Evolutionary conservation across 1,140 invertebrate genomes (phyloP), one percentile per base, ranked within the genome.

Genomic region (Lepidurus packardi): DNA sequence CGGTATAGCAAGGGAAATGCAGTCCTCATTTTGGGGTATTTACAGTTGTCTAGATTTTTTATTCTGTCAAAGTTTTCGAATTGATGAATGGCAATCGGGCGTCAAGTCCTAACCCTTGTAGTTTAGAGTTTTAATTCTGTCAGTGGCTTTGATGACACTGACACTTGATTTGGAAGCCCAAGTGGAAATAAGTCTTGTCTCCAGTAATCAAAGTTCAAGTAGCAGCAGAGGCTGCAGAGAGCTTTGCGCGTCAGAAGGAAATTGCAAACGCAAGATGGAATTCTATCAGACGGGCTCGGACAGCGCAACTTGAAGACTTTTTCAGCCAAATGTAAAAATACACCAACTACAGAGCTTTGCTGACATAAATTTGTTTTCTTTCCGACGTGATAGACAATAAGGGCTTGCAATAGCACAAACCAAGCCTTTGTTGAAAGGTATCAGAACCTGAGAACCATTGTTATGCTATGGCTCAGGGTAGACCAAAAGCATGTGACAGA

Each of bases 171-270:
- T 65, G 53, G 53, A 1, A 16, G 21, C 16, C 53, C 53, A 21
- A 65, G 53, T 9, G 53, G 8, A 65, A 65, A 65, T 65, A 65
- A 21, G 21, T 65, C 53, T 65, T 65, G 13, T 65, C 53, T 13
- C 53, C 21, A 21, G 53, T 65, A 65, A 65, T 65, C 53, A 65
- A 65, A 65, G 53, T 21, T 65, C 53, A 16, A 65, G 53, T 8
- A 65, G 53, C 53, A 65, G 13, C 53, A 65, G 8, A 65, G 53
- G 21, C 8, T 13, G 13, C 16, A 65, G 53, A 7, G 53, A 65
- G 53, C 53, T 65, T 65, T 65, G 53, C 53, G 8, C 53, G 16
- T 65, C 53, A n/a, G 16, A 65, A 65, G 53, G 53, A 65, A 65
- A 65, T 65, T n/a, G 53, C 53, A 65, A n/a, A 65, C 53, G 1